These are phyloP conservation scores for Morpho helenor DNA, from an alignment of 2,888 invertebrate genomes.

Conservation along the genomic window DNA sequence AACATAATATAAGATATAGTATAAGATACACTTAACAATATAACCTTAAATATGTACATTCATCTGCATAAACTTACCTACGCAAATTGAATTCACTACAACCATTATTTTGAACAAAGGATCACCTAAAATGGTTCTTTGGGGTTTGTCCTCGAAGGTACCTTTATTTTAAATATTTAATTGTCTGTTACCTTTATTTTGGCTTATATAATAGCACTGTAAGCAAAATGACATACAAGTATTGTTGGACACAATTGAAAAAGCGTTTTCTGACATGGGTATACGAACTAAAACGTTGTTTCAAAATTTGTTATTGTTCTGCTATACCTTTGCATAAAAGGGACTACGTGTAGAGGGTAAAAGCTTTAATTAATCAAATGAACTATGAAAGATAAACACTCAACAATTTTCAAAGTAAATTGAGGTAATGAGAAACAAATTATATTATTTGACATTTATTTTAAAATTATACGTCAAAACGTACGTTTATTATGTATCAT, in stretches of 20 bases:
- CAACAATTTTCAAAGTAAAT: not conserved
- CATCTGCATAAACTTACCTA: not conserved
- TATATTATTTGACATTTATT: not conserved
- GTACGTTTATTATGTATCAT: no score
- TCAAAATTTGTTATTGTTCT: not conserved
- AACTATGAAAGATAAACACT: constrained; percentile 1
- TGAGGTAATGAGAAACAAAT: not conserved
- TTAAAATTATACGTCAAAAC: not conserved
- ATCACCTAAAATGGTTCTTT: not conserved
- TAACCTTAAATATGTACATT: no score
- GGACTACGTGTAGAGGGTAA: constrained; percentile 2
- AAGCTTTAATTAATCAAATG: constrained; percentile 8
- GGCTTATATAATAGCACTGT: constrained; percentile 1
- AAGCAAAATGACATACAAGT: not conserved
- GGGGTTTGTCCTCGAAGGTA: not conserved
- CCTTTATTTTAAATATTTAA: constrained; percentile 21
- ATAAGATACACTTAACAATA: no score
- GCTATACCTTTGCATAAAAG: not conserved
- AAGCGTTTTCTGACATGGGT: not conserved
- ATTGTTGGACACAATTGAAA: not conserved
- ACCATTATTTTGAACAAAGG: not conserved
- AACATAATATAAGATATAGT: no score
- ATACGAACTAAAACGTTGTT: not conserved
- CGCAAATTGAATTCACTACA: not conserved
- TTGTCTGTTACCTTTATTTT: constrained; percentile 18